A percentile compares a stretch with the other conserved stretches of the same genome.
These are phyloP conservation scores for Ctenoplectra terminalis DNA, from an alignment of 1,140 invertebrate species.

Conservation along the genomic window DNA sequence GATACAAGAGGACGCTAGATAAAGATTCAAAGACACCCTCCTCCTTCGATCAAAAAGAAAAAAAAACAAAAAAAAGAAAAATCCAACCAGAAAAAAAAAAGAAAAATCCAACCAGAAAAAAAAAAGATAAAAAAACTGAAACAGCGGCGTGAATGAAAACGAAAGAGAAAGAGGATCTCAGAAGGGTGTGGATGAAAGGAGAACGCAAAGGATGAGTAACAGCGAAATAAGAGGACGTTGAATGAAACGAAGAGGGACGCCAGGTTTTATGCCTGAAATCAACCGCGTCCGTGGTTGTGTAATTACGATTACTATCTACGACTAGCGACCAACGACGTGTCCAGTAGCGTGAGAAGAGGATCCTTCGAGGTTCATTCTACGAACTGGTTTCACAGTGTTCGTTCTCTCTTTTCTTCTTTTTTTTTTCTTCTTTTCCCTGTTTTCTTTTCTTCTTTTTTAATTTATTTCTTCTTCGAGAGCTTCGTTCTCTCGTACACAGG, in stretches of 20 bases:
- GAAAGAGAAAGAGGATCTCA: neutral
- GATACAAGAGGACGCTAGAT: no score
- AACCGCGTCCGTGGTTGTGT: conserved; percentile 30
- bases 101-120: neutral
- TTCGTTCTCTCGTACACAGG: no score
- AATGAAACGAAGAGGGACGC: conserved; percentile 28
- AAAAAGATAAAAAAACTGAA: neutral
- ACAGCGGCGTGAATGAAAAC: conserved; percentile 2
- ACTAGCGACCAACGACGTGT: conserved; percentile 31
- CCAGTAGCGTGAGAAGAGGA: conserved; percentile 58
- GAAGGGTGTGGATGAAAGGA: neutral
- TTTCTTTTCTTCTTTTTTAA: neutral
- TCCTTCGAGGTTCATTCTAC: conserved; percentile 23
- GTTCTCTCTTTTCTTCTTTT: conserved; percentile 10
- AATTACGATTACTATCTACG: conserved; percentile 62
- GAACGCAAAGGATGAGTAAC: neutral
- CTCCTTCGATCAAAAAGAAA: neutral
- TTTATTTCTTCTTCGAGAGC: neutral
- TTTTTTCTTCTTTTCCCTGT: no score
- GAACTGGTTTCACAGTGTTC: conserved; percentile 54
- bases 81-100: neutral
- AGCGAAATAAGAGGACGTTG: conserved; percentile 6
- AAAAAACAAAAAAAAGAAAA: neutral
- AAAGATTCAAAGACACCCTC: no score
- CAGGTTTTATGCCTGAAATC: conserved; percentile 33